phyloP scores from a whole-genome alignment of 1,140 invertebrate species.

The Drosophila ambigua region DNA sequence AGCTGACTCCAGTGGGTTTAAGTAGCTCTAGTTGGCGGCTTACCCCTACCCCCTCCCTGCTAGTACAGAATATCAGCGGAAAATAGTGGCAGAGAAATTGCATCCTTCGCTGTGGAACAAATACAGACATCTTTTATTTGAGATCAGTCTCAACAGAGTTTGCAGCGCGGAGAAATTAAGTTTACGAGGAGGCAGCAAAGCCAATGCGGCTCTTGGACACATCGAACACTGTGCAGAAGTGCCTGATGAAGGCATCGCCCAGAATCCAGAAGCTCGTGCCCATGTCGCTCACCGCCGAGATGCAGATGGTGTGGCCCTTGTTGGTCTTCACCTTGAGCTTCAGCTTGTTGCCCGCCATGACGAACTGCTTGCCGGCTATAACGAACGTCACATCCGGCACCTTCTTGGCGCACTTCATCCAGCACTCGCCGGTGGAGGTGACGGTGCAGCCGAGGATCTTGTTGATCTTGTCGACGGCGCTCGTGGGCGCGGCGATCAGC shows the following conservation, averaged over 20 bases:
- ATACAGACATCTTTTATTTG: conserved; percentile 1
- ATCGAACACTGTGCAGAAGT: conserved; percentile 29
- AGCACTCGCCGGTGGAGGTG: conserved; percentile 37
- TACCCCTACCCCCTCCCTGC: too few species aligned
- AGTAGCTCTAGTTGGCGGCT: neutral
- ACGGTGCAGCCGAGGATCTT: conserved; percentile 46
- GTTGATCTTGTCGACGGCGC: conserved; percentile 83
- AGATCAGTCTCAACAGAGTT: conserved; percentile 10
- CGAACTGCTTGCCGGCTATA: conserved; percentile 9
- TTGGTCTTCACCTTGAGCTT: conserved; percentile 22
- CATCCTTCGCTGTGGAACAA: neutral
- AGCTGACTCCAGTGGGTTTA: too few species aligned
- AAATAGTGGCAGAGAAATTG: neutral
- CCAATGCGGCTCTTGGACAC: conserved; percentile 15
- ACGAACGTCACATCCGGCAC: conserved; percentile 26
- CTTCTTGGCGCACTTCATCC: conserved; percentile 27
- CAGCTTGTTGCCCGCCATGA: conserved; percentile 12
- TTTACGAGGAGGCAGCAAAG: conserved; percentile 21
- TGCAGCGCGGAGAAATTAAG: neutral
- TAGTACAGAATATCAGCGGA: neutral
- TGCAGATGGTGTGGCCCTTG: conserved; percentile 33
- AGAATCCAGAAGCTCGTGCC: conserved; percentile 23
- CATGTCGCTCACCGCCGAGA: conserved; percentile 4
- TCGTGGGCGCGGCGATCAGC: conserved; percentile 88
- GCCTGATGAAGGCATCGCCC: conserved; percentile 32